Evolutionary conservation across 2,888 invertebrate genomes (phyloP).

Genomic region (Adelognathus sp.): DNA sequence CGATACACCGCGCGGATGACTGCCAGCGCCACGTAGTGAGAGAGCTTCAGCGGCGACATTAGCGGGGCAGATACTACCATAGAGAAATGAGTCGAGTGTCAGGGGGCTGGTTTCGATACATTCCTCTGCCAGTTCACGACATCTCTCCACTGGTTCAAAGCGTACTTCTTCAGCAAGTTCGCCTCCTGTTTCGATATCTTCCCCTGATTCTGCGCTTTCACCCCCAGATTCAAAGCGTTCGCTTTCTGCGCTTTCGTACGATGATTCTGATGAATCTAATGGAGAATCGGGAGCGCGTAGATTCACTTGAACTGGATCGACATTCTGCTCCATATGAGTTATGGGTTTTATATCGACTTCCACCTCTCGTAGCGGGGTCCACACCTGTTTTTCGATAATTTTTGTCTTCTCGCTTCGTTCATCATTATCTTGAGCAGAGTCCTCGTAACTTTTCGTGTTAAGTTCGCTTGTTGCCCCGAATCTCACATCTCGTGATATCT

Average conservation of each 20-base stretch:
- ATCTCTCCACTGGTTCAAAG: too few relatives aligned
- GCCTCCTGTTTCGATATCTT: not conserved
- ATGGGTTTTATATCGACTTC: not conserved
- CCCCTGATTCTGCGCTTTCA: not conserved
- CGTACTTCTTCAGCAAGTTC: too few relatives aligned
- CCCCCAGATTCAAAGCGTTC: not conserved
- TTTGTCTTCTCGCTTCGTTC: not conserved
- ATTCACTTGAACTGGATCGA: not conserved
- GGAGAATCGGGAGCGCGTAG: not conserved
- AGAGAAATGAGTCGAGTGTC: too few relatives aligned
- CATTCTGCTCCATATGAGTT: not conserved
- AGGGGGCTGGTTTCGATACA: too few relatives aligned
- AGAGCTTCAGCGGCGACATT: not conserved
- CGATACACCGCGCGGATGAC: not conserved
- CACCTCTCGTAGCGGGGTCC: too few relatives aligned
- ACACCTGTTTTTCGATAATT: too few relatives aligned
- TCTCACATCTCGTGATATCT: conserved; percentile 43
- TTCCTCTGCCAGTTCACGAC: too few relatives aligned
- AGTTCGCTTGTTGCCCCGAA: not conserved
- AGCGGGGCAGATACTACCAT: too few relatives aligned
- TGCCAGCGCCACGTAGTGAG: not conserved
- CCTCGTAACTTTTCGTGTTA: not conserved
- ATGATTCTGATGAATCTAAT: not conserved
- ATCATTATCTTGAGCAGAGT: not conserved
- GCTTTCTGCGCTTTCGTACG: not conserved